Evolutionary conservation across 2,797 vertebrate genomes (phyloP), one percentile per base, ranked within the genome.

Genomic region (Phrynocephalus forsythii): DNA sequence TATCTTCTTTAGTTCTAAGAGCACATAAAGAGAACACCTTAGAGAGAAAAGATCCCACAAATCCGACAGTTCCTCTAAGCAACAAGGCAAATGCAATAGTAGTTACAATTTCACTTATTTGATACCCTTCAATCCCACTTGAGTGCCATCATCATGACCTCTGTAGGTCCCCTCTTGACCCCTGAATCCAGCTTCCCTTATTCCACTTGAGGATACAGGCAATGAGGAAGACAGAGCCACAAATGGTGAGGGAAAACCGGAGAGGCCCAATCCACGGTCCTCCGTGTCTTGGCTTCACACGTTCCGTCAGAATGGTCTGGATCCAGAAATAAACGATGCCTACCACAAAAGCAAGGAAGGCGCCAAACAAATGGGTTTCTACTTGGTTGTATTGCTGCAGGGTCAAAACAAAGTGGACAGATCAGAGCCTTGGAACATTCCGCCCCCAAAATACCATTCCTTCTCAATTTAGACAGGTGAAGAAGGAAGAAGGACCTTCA

Each of bases 281-380:
- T 79, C 96, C 96, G 0, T 88, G 91, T 28, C 77, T 95, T 1
- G 97, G 96, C 85, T 92, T 87, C 26, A 92, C 88, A 18, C 28
- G 13, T 83, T 96, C 96, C 5, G 94, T 97, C 15, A 98, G 94
- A 82, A 94, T 93, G 4, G 96, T 85, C 94, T 98, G 98, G 6
- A 97, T 28, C 97, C 98, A 98, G 94, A 98, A 98, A 94, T 98
- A 98, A 33, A 91, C 33, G 66, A 95, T 83, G 5, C 97, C 97
- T 6, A 97, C 5, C 15, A 95, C 30, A 73, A 98, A 98, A 8
- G 97, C 95, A n/a, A 98, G 30, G 82, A 97, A 95, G 0, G 97
- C 96, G 5, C 97, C 98, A 0, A 94, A 22, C 63, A 98, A 81
- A 88, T 98, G 98, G 3, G 89, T 79, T 0, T 38, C 50, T 75